Conservation (phyloP, 2,888 invertebrate genomes). For the Philopedon plagiatum region DNA sequence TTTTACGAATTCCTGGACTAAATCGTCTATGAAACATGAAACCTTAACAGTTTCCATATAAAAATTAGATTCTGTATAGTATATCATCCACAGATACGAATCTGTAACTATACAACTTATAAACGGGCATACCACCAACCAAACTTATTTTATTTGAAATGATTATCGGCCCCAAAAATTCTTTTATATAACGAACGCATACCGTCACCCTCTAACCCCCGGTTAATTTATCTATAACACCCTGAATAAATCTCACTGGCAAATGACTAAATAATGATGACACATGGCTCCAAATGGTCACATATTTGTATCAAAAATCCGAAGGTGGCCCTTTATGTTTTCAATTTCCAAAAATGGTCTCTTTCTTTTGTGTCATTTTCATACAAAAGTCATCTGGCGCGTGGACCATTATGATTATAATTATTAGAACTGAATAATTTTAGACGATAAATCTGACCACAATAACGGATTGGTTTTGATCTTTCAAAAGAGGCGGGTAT, state of each 20-base stretch:
- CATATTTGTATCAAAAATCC: conserved; percentile 32
- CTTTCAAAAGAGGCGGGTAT: conserved; percentile 24
- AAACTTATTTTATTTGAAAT: too few relatives aligned
- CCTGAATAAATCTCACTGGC: conserved; percentile 5
- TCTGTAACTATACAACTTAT: too few relatives aligned
- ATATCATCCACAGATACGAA: too few relatives aligned
- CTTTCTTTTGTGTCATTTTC: conserved; percentile 26
- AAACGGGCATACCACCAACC: too few relatives aligned
- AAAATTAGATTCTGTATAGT: too few relatives aligned
- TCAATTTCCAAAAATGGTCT: conserved; percentile 27
- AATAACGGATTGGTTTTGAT: conserved; percentile 26
- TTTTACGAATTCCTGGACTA: too few relatives aligned
- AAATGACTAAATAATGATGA: conserved; percentile 39
- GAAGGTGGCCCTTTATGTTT: conserved; percentile 23
- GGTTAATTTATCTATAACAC: conserved; percentile 18
- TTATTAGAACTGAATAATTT: conserved; percentile 24
- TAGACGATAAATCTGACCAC: conserved; percentile 39
- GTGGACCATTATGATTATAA: conserved; percentile 36
- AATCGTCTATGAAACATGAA: too few relatives aligned
- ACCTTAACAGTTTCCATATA: too few relatives aligned
- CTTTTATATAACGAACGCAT: background rate
- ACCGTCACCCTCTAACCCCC: background rate
- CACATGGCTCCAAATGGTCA: conserved; percentile 34
- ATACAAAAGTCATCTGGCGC: conserved; percentile 33
- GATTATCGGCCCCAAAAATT: background rate